Conservation (phyloP, 1,140 invertebrate genomes). For the Drosophila suzukii region DNA sequence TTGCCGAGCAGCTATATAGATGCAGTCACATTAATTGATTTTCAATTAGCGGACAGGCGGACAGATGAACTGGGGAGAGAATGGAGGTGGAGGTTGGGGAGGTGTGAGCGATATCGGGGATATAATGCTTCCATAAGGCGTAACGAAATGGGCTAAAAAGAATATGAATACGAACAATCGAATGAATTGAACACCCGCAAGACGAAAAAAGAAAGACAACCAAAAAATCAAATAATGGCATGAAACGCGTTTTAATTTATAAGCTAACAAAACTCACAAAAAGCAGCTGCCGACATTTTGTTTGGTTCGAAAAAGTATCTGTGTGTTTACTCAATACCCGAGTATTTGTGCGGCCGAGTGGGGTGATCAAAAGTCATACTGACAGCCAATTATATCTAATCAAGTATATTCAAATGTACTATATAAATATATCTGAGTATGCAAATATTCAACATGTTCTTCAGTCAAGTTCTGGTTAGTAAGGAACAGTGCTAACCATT, state of each 20-base stretch:
- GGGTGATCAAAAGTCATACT: constrained; percentile 59
- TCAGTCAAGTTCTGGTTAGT: neutral
- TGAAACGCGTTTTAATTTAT: constrained; percentile 69
- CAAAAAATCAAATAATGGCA: constrained; percentile 19
- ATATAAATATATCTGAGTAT: constrained; percentile 10
- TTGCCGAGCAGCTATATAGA: constrained; percentile 29
- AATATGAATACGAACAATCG: constrained; percentile 61
- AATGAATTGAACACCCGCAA: constrained; percentile 18
- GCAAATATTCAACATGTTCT: neutral
- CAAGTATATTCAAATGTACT: constrained; percentile 45
- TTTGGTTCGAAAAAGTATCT: constrained; percentile 34
- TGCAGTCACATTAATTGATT: constrained; percentile 77
- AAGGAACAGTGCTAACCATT: too few relatives aligned
- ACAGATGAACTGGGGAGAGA: constrained; percentile 8
- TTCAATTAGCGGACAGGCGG: constrained; percentile 70
- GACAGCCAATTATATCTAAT: constrained; percentile 79
- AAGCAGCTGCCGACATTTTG: constrained; percentile 72
- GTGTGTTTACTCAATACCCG: constrained; percentile 6
- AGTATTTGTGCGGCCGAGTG: constrained; percentile 18
- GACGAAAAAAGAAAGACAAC: constrained; percentile 1
- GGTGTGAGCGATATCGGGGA: constrained; percentile 8
- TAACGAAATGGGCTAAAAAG: constrained; percentile 55
- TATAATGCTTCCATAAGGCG: constrained; percentile 41
- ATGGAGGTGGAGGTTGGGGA: too few relatives aligned
- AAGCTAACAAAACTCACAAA: constrained; percentile 46